These are phyloP conservation scores for Parascotia fuliginaria DNA, from an alignment of 2,888 invertebrate genomes.

Conservation along the genomic window DNA sequence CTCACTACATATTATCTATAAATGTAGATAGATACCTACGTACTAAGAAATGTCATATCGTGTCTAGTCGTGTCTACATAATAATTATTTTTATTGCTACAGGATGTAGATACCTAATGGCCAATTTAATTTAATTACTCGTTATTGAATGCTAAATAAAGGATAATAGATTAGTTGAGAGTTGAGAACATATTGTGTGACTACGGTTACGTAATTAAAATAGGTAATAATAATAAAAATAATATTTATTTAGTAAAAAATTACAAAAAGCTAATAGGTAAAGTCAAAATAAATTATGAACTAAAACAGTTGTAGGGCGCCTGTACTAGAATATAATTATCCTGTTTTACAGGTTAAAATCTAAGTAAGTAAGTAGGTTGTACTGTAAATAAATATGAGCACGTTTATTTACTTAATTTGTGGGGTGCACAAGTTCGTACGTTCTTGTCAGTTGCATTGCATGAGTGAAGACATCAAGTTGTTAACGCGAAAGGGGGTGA, in stretches of 20 bases:
- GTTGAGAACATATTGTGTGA: background rate
- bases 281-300: no score
- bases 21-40: no score
- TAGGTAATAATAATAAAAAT: no score
- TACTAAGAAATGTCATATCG: conserved; percentile 11
- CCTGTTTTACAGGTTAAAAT: no score
- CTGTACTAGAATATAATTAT: no score
- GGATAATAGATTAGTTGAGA: background rate
- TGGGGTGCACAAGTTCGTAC: conserved; percentile 11
- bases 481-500: conserved; percentile 5
- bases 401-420: background rate
- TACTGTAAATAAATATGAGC: no score
- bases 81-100: conserved; percentile 20
- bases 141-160: conserved; percentile 5
- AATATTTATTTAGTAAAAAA: no score
- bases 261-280: no score
- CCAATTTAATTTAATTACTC: conserved; percentile 8
- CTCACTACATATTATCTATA: no score
- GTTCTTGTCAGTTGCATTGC: conserved; percentile 22
- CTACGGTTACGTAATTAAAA: background rate
- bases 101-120: conserved; percentile 21
- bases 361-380: background rate
- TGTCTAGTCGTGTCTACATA: conserved; percentile 12
- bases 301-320: no score
- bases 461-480: conserved; percentile 23